These are phyloP conservation scores for Microctenopoma lineatum DNA, from an alignment of 2,797 vertebrate genomes.

Conservation along the genomic window DNA sequence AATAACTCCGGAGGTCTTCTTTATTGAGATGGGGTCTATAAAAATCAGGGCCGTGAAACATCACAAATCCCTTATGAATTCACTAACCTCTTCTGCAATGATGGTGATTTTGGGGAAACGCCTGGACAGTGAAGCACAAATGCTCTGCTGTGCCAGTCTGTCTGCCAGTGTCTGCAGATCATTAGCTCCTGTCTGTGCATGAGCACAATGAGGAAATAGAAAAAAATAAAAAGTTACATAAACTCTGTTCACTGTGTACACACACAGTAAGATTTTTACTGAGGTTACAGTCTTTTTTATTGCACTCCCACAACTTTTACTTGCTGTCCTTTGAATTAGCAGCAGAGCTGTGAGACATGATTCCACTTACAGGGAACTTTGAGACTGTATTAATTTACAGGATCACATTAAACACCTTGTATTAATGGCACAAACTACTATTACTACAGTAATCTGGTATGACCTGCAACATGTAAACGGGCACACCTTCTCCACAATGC, in stretches of 20 bases:
- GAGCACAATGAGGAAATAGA: not conserved
- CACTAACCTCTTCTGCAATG: slow-evolving; percentile 94
- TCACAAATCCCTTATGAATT: not conserved
- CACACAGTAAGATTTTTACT: too few species aligned
- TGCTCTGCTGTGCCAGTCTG: slow-evolving; percentile 93
- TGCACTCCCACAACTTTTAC: not conserved
- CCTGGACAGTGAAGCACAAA: slow-evolving; percentile 90
- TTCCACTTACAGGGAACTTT: not conserved
- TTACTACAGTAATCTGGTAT: not conserved
- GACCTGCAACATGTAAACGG: not conserved
- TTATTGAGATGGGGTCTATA: too few species aligned
- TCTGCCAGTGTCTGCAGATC: slow-evolving; percentile 98
- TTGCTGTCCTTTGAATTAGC: not conserved
- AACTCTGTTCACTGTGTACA: too few species aligned
- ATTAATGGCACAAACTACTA: too few species aligned
- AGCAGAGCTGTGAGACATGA: too few species aligned
- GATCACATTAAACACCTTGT: not conserved
- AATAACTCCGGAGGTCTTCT: not conserved
- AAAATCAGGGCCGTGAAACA: not conserved
- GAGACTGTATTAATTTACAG: not conserved
- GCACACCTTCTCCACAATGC: slow-evolving; percentile 93
- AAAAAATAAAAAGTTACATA: not conserved
- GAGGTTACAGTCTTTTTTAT: too few species aligned
- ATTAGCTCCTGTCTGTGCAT: slow-evolving; percentile 87
- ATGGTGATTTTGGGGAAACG: slow-evolving; percentile 93